Percentiles rank a stretch among this genome's conserved stretches.
These are phyloP conservation scores for Crossaster papposus DNA, from an alignment of 53 echinoderm and acorn worm species.

Conservation along the genomic window DNA sequence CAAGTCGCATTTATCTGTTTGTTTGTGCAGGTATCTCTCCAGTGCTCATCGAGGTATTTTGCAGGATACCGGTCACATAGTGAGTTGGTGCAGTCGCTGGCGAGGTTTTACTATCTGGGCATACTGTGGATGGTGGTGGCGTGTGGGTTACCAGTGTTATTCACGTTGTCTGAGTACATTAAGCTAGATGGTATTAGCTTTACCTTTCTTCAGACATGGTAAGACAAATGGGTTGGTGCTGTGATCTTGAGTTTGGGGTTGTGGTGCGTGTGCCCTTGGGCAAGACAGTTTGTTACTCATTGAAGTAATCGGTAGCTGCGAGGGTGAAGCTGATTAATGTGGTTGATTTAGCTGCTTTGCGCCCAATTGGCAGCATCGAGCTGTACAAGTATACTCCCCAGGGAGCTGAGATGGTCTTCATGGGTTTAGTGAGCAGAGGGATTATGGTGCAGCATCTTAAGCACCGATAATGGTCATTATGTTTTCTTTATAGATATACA, in stretches of 20 bases:
- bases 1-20: background rate
- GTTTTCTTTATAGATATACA: no score
- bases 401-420: no score
- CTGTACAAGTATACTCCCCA: no score
- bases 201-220: conserved; percentile 21
- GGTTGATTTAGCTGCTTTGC: no score
- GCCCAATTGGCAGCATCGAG: no score
- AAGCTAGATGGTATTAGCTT: conserved; percentile 21
- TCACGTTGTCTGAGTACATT: conserved; percentile 27
- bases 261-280: no score
- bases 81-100: conserved; percentile 32
- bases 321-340: no score
- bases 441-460: no score
- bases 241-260: background rate
- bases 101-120: conserved; percentile 33
- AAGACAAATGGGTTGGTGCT: background rate
- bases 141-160: conserved; percentile 25
- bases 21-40: conserved; percentile 14
- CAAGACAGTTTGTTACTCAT: no score
- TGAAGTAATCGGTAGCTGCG: no score
- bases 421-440: no score
- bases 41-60: conserved; percentile 35
- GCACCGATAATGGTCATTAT: no score
- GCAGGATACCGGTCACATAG: conserved; percentile 34
- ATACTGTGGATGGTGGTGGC: conserved; percentile 37